A percentile compares a stretch with the other conserved stretches of the same genome.
These are phyloP conservation scores for Acleris emargana DNA, from an alignment of 2,888 invertebrate species.

Conservation along the genomic window DNA sequence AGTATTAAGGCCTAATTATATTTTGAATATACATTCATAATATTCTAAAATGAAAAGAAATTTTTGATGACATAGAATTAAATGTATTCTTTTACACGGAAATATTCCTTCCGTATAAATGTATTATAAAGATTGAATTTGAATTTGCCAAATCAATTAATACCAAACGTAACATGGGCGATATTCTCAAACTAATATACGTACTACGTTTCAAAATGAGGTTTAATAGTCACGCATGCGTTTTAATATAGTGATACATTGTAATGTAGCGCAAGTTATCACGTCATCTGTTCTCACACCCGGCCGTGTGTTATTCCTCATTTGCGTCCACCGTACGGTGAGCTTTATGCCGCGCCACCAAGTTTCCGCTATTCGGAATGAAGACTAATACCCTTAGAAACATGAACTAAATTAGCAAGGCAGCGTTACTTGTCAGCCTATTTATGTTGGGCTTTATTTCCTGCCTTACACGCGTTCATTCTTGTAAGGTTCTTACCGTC, in stretches of 20 bases:
- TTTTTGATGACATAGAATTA: no score
- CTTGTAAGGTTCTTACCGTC: conserved; percentile 47
- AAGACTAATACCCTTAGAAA: conserved; percentile 63
- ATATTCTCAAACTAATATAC: background rate
- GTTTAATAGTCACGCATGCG: conserved; percentile 16
- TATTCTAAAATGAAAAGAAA: no score
- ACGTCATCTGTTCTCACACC: conserved; percentile 49
- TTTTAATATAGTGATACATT: conserved; percentile 37
- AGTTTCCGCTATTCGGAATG: conserved; percentile 61
- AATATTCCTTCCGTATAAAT: no score
- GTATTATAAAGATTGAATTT: no score
- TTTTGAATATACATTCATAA: no score
- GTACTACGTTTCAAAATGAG: conserved; percentile 1
- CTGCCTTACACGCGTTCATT: conserved; percentile 56
- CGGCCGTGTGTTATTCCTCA: conserved; percentile 57
- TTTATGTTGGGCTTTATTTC: conserved; percentile 67
- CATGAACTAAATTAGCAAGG: conserved; percentile 64
- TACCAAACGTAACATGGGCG: no score
- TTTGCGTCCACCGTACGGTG: conserved; percentile 74
- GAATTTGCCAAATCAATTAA: no score
- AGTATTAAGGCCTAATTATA: no score
- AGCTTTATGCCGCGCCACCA: conserved; percentile 60
- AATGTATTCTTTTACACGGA: no score
- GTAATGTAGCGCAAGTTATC: conserved; percentile 45
- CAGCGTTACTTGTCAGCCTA: conserved; percentile 60